Evolutionary conservation across 2,888 invertebrate genomes (phyloP).

Genomic region (Azorinus chamasolen): DNA sequence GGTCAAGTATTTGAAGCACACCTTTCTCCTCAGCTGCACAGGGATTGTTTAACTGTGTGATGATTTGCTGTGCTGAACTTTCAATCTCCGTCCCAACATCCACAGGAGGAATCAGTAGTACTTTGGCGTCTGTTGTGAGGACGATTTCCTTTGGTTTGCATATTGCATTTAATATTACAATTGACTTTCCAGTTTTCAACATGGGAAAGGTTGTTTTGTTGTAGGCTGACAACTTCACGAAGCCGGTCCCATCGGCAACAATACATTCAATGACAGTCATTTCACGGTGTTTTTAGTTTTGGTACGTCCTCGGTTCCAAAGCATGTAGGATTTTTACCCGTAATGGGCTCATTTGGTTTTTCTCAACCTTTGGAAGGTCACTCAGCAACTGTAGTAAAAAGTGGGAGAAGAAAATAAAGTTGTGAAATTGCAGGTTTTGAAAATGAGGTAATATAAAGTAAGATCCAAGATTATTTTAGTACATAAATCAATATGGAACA

Average conservation of each 20-base stretch:
- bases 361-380: slow-evolving; percentile 3
- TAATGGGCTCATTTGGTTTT: background rate
- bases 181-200: slow-evolving; percentile 1
- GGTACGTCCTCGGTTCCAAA: background rate
- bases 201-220: slow-evolving; percentile 15
- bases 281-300: slow-evolving; percentile 5
- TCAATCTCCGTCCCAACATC: background rate
- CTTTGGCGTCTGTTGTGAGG: background rate
- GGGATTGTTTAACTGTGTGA: background rate
- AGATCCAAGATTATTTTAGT: too few relatives aligned
- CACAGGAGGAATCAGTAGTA: slow-evolving; percentile 8
- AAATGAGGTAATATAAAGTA: too few relatives aligned
- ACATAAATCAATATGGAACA: too few relatives aligned
- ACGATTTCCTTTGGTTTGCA: slow-evolving; percentile 10
- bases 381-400: background rate
- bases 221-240: background rate
- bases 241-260: slow-evolving; percentile 10
- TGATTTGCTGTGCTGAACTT: too few relatives aligned
- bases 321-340: slow-evolving; percentile 5
- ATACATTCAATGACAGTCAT: slow-evolving; percentile 17
- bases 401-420: too few relatives aligned
- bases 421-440: too few relatives aligned
- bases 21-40: background rate
- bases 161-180: slow-evolving; percentile 16
- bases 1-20: background rate